These are phyloP conservation scores for Oplegnathus fasciatus DNA, from an alignment of 2,113 vertebrate genomes.

Conservation along the genomic window DNA sequence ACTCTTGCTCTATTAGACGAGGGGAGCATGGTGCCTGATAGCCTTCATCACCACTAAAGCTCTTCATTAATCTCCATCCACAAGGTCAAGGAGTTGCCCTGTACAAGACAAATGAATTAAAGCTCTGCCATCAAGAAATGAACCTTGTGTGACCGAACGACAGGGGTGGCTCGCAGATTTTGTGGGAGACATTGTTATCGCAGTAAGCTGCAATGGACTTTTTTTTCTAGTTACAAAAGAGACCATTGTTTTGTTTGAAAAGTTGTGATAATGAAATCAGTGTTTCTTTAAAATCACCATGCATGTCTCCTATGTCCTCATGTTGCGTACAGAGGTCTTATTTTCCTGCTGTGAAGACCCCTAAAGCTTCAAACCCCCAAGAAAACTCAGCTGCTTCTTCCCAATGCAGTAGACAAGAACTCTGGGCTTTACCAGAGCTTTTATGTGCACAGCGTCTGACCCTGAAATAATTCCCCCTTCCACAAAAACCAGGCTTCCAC, in stretches of 20 bases:
- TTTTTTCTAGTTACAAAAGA: background rate
- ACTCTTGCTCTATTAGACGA: constrained; percentile 75
- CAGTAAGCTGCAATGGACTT: constrained; percentile 10
- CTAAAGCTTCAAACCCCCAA: constrained; percentile 27
- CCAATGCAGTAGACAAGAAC: constrained; percentile 50
- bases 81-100: constrained; percentile 77
- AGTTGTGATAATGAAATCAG: background rate
- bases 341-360: constrained; percentile 10
- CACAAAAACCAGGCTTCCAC: constrained; percentile 45
- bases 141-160: constrained; percentile 50
- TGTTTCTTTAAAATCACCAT: background rate
- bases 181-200: constrained; percentile 31
- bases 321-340: background rate
- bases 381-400: constrained; percentile 30
- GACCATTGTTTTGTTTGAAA: background rate
- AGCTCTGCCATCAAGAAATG: constrained; percentile 57
- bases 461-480: constrained; percentile 65
- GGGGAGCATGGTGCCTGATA: constrained; percentile 71
- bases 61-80: constrained; percentile 83
- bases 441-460: constrained; percentile 66
- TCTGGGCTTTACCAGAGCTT: constrained; percentile 52
- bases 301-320: background rate
- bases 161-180: constrained; percentile 25
- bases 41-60: constrained; percentile 79
- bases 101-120: constrained; percentile 79